Base-by-base conservation (phyloP, 2,113 vertebrate species). In the Leptobrachium ailaonicum region DNA sequence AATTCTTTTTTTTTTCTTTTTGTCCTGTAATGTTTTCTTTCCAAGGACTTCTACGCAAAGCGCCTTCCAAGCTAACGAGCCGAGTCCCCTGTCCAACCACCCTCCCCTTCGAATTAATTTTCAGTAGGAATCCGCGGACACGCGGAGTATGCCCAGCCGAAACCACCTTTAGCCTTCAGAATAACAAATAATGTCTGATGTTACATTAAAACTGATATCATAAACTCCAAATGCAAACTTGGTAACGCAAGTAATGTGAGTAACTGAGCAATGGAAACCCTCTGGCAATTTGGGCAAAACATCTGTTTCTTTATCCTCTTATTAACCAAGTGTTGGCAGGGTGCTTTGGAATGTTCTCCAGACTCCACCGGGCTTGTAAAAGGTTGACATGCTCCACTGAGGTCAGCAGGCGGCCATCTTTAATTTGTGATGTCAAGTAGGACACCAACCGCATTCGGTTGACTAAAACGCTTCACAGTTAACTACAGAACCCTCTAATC, bases 351-450 rank as follows among this genome's bases (percentile, higher is more conserved):
- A 60, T 60, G 56, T 60, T 60, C 13, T 60, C 56, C 56, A 60
- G 56, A 60, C 56, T 60, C 62, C 40, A 64, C 62, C 4, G 62
- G n/a, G 32, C 62, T 64, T 6, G 62, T 64, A 64, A 64, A 64
- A 64, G 4, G 62, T 40, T 64, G 56, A 64, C 62, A 40, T 20
- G 62, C 62, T 64, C 13, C 62, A 3, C 62, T 32, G 62, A 20
- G 62, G 62, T 32, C 62, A 64, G n/a, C n/a, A 64, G 14, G 62
- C n/a, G 32, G 62, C 62, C 62, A 64, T 64, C 62, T 64, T 64
- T 64, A 64, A 32, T 64, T 20, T 40, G 62, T 64, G 62, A 64
- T 64, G n/a, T 40, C 62, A 60, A 60, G 56, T 10, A 60, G 9
- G 56, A 60, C 56, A 60, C 56, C 56, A 60, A 14, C 56, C 56